Evolutionary conservation across 2,797 vertebrate species (phyloP).

Genomic region (Tokudaia tokunoshimensis): DNA sequence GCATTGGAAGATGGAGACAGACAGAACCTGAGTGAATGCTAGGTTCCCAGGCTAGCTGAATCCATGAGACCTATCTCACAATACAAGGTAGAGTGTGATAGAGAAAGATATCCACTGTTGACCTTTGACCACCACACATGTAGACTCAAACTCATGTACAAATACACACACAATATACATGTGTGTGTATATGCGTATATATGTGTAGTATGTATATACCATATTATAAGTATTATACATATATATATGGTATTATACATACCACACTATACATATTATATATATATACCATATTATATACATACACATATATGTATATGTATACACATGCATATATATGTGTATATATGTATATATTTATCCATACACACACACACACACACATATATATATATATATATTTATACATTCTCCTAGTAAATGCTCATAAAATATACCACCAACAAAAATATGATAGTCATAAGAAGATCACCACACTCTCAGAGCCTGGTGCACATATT

Average conservation of each 20-base stretch:
- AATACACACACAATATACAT: not conserved
- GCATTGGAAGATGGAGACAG: not conserved
- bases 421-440: not conserved
- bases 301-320: not conserved
- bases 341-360: not conserved
- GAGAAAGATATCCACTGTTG: not conserved
- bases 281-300: not conserved
- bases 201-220: not conserved
- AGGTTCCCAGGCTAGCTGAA: not conserved
- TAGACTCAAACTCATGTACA: not conserved
- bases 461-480: not conserved
- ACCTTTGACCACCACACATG: not conserved
- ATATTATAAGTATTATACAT: no score
- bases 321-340: not conserved
- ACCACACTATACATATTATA: not conserved
- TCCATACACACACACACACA: no score
- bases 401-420: not conserved
- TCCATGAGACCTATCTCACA: not conserved
- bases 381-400: not conserved
- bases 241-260: not conserved
- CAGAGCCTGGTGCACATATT: not conserved
- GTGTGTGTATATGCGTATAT: rapidly evolving
- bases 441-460: not conserved
- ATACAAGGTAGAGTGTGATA: not conserved
- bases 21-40: not conserved